phyloP scores from a whole-genome alignment of 2,797 vertebrate species.

The Myotis myotis region DNA sequence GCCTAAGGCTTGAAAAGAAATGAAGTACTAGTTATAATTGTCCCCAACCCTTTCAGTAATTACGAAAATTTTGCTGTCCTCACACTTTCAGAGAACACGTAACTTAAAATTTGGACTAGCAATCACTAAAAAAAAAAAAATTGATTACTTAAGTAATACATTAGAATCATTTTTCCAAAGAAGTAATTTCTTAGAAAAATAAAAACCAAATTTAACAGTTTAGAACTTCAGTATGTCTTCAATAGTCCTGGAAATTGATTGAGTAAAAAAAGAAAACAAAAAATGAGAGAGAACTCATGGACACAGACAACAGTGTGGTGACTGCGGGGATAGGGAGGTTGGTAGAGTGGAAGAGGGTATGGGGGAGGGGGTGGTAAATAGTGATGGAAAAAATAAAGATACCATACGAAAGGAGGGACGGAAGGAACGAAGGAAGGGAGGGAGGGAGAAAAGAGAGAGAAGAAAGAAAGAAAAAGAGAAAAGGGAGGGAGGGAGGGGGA shows the following conservation, averaged over 20 bases:
- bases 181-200: constrained; percentile 1
- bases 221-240: neutral
- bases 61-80: neutral
- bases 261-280: too few species aligned
- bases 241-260: neutral
- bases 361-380: too few species aligned
- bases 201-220: neutral
- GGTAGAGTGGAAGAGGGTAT: too few species aligned
- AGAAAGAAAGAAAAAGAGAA: too few species aligned
- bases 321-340: too few species aligned
- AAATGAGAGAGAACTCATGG: too few species aligned
- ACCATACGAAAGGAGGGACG: too few species aligned
- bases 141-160: neutral
- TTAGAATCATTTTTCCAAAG: constrained; percentile 15
- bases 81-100: neutral
- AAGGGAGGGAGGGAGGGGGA: too few species aligned
- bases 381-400: too few species aligned
- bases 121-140: neutral
- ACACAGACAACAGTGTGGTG: too few species aligned
- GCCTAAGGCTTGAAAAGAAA: neutral
- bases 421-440: too few species aligned
- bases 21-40: neutral
- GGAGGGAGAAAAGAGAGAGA: too few species aligned
- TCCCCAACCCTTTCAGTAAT: neutral
- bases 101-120: neutral